Evolutionary conservation across 2,113 vertebrate species (phyloP).

Genomic region (Chamaetylas fuelleborni): DNA sequence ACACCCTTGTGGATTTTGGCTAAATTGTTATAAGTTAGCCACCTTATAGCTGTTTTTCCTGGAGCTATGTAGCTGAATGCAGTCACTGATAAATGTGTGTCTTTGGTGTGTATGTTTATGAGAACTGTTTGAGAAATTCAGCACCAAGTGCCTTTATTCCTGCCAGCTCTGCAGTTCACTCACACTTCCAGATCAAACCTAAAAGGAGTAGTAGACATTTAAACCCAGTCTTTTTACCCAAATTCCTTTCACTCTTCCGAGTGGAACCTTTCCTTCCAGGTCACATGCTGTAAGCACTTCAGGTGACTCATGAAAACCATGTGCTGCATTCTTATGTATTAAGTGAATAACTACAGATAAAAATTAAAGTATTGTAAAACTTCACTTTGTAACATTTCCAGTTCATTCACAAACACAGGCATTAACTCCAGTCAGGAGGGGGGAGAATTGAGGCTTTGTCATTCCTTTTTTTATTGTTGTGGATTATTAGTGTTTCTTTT

Average conservation of each 20-base stretch:
- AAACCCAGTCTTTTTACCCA: neutral
- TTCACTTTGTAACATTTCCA: constrained; percentile 3
- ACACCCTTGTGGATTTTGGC: constrained; percentile 23
- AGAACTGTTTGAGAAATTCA: neutral
- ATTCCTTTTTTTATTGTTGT: constrained; percentile 64
- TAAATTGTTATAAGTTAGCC: constrained; percentile 50
- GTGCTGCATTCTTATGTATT: neutral
- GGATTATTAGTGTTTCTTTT: constrained; percentile 71
- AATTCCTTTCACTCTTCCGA: neutral
- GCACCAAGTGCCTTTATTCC: neutral
- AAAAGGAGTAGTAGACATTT: neutral
- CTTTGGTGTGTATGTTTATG: neutral
- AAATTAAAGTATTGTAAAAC: constrained; percentile 1
- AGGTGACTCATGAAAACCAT: neutral
- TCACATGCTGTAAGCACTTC: neutral
- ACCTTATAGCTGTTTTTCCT: constrained; percentile 5
- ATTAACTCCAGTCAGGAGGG: neutral
- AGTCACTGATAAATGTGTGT: neutral
- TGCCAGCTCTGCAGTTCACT: neutral
- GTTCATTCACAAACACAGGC: constrained; percentile 19
- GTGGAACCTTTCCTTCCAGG: neutral
- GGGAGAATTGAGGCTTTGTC: neutral
- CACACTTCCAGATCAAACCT: neutral
- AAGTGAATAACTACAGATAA: neutral
- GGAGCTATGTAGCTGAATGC: neutral